Percentiles rank a stretch among this genome's conserved stretches.
Conservation (phyloP, 1,140 invertebrate species). For the Notospermus geniculatus region DNA sequence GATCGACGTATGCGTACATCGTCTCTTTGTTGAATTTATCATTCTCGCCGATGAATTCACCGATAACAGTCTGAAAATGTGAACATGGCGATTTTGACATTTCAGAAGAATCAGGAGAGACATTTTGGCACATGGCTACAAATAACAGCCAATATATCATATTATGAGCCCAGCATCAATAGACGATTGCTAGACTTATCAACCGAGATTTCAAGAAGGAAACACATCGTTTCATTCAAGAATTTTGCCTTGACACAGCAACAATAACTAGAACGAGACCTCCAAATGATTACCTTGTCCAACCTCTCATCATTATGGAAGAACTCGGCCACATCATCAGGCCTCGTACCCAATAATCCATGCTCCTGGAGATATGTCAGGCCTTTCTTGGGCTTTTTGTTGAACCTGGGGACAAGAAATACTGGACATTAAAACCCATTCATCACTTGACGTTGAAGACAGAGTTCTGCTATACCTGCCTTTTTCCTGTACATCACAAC, state of each 20-base stretch:
- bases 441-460: too few relatives aligned
- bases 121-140: too few relatives aligned
- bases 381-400: constrained; percentile 91
- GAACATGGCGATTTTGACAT: too few relatives aligned
- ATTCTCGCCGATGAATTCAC: constrained; percentile 91
- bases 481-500: too few relatives aligned
- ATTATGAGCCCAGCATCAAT: too few relatives aligned
- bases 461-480: too few relatives aligned
- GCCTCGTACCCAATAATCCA: constrained; percentile 74
- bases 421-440: background rate
- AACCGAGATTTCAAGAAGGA: too few relatives aligned
- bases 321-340: constrained; percentile 90
- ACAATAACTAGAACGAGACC: background rate
- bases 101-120: too few relatives aligned
- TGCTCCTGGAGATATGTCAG: constrained; percentile 93
- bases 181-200: too few relatives aligned
- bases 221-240: too few relatives aligned
- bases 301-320: constrained; percentile 89
- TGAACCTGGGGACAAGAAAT: constrained; percentile 70
- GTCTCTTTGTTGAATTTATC: constrained; percentile 64
- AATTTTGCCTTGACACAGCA: too few relatives aligned
- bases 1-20: constrained; percentile 98
- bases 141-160: too few relatives aligned
- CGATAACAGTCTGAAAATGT: constrained; percentile 72
- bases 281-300: constrained; percentile 68